Base-by-base conservation (phyloP, 2,888 invertebrate species). In the Acanthacorydalis orientalis region DNA sequence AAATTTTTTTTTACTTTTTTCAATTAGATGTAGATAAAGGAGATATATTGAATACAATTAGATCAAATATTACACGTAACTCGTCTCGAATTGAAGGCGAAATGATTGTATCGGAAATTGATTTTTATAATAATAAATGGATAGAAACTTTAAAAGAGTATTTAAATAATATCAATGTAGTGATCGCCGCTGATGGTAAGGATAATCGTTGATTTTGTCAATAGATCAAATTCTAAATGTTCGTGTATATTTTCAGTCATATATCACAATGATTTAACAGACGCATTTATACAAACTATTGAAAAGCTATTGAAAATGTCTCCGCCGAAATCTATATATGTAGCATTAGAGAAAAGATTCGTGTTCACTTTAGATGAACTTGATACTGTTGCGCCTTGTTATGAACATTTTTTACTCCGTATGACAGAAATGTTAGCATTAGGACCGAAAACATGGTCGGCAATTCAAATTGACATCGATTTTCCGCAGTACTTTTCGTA, bases 141-240 rank as follows among this genome's bases (percentile, higher is more conserved):
- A 67, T 72, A 37, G 47, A 59, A 10, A 66, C 72, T 38, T 65
- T 87, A 14, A 54, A 65, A 3, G 60, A 67, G 14, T 73, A 73
- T 55, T 67, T 86, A 48, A 67, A 72, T 49, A 62, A 72, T 15
- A 73, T 77, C 4, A 74, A 80, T 52, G 66, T 86, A 33, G 68
- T 89, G 50, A 67, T 90, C 55, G 88, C 88, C 49, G 89, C 88
- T 31, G 90, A 90, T 73, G 86, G 87, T 86, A 69, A 64, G 70
- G 62, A 23, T 4, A 23, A 23, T 23, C 23, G 23, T 23, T n/a
- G n/a, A n/a, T n/a, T n/a, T n/a, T n/a, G n/a, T n/a, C n/a, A n/a
- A n/a, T n/a, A n/a, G n/a, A n/a, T n/a, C n/a, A n/a, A n/a, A n/a
- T n/a, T n/a, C n/a, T n/a, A n/a, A n/a, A n/a, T n/a, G n/a, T n/a